A percentile compares a stretch with the other conserved stretches of the same genome.
Conservation (phyloP, 2,797 vertebrate species). For the Hoplostethus mediterraneus region DNA sequence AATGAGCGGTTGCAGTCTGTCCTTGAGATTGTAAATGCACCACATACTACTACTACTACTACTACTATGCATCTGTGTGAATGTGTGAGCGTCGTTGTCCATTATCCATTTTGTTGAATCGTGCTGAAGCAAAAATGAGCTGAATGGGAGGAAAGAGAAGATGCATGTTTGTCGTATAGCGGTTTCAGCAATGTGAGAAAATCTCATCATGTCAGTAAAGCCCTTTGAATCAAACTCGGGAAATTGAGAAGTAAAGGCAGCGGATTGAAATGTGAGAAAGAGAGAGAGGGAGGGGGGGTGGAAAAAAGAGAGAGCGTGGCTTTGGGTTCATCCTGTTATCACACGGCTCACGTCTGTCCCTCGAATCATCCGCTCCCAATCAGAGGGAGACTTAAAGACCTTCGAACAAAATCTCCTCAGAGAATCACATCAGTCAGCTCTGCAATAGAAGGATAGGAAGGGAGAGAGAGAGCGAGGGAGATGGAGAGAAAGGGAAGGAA, state of each 20-base stretch:
- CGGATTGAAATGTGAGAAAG: not conserved
- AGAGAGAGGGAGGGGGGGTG: not conserved
- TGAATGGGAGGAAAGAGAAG: not conserved
- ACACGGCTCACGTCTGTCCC: not conserved
- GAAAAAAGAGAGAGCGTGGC: too few relatives aligned
- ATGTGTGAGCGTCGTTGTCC: not conserved
- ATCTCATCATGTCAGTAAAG: not conserved
- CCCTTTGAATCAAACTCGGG: slow-evolving; percentile 4
- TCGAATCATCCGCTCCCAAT: not conserved
- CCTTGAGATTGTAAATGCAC: not conserved
- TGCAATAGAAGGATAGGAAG: not conserved
- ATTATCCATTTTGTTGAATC: not conserved
- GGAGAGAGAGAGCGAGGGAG: slow-evolving; percentile 1
- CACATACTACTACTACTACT: not conserved
- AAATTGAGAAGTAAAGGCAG: not conserved
- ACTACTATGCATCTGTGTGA: not conserved
- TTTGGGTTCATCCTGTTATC: not conserved
- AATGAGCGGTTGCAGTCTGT: not conserved
- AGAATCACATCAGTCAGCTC: not conserved
- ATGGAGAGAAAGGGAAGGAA: not conserved
- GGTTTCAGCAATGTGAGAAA: not conserved
- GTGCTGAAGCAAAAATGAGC: not conserved
- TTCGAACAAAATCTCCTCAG: slow-evolving; percentile 10
- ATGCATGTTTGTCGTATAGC: not conserved
- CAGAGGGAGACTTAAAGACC: not conserved